A percentile compares a stretch with the other conserved stretches of the same genome.
These are phyloP conservation scores for Agrenia bidenticulata DNA, from an alignment of 2,888 invertebrate genomes.

Conservation along the genomic window DNA sequence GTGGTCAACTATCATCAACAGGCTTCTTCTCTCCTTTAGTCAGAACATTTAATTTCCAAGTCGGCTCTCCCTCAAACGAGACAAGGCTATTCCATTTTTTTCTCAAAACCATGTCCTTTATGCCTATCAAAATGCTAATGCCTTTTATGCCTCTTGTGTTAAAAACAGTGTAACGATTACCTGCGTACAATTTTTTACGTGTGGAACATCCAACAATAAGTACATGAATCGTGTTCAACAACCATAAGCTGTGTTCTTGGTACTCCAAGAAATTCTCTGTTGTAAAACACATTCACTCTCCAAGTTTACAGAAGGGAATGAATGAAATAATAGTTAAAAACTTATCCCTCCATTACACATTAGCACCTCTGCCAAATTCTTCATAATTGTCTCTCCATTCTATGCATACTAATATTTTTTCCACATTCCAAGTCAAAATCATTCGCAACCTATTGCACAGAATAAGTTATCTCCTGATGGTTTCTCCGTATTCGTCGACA, in stretches of 20 bases:
- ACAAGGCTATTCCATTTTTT: constrained; percentile 8
- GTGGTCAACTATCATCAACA: constrained; percentile 53
- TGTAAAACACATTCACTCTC: constrained; percentile 7
- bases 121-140: constrained; percentile 50
- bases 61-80: constrained; percentile 27
- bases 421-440: no score
- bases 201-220: constrained; percentile 7
- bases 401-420: no score
- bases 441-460: no score
- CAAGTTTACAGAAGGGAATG: not conserved
- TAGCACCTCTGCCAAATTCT: no score
- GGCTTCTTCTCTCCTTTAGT: constrained; percentile 37
- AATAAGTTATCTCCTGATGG: no score
- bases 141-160: constrained; percentile 41
- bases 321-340: no score
- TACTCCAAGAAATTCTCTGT: not conserved
- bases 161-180: constrained; percentile 48
- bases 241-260: constrained; percentile 6
- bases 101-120: constrained; percentile 21
- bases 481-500: no score
- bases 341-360: no score
- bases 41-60: constrained; percentile 26
- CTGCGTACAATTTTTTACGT: constrained; percentile 13
- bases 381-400: no score
- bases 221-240: constrained; percentile 2